These are phyloP conservation scores for Listronotus oregonensis DNA, from an alignment of 1,140 invertebrate genomes.

Conservation along the genomic window DNA sequence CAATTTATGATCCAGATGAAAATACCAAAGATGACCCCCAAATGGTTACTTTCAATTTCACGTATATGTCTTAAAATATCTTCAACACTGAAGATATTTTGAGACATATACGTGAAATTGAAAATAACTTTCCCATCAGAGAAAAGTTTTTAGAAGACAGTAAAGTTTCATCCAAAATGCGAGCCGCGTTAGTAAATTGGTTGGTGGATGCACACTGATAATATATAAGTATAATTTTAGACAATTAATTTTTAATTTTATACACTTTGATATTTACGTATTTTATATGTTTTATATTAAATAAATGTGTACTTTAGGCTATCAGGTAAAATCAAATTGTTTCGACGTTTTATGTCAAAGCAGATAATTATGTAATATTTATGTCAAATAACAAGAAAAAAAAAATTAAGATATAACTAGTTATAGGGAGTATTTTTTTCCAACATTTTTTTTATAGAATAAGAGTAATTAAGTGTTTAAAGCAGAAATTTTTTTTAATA, in stretches of 20 bases:
- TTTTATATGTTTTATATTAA: constrained; percentile 10
- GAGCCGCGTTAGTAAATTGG: constrained; percentile 90
- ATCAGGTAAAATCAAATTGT: background rate
- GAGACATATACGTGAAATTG: constrained; percentile 73
- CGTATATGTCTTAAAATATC: no score
- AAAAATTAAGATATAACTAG: no score
- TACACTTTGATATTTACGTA: constrained; percentile 4
- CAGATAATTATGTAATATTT: no score
- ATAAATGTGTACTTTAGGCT: background rate
- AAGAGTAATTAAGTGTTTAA: no score
- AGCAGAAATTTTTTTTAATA: no score
- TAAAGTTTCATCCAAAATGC: constrained; percentile 80
- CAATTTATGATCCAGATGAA: constrained; percentile 61
- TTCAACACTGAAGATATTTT: constrained; percentile 89
- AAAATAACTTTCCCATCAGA: constrained; percentile 67
- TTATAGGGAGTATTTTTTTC: no score
- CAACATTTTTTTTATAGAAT: no score
- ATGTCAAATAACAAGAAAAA: no score
- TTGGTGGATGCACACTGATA: constrained; percentile 79
- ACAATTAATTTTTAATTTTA: background rate
- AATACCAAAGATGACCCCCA: constrained; percentile 76
- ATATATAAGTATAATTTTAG: background rate
- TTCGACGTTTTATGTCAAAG: no score
- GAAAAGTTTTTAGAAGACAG: constrained; percentile 69
- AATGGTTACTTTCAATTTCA: no score